These are phyloP conservation scores for Sarcophaga carnaria DNA, from an alignment of 2,888 invertebrate genomes.

Conservation along the genomic window DNA sequence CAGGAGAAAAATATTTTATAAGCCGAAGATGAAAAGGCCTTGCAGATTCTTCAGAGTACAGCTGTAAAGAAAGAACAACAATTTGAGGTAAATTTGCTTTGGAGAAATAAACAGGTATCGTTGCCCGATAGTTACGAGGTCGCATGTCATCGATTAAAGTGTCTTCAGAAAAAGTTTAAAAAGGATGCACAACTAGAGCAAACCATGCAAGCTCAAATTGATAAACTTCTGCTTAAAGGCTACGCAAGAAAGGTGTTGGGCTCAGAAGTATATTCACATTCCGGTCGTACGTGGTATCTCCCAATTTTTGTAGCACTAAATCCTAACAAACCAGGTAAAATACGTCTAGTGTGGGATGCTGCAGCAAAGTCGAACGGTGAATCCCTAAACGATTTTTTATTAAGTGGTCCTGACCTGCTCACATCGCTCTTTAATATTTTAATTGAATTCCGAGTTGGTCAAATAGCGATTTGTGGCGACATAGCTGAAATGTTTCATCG, in stretches of 20 bases:
- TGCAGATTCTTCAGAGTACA: slow-evolving; percentile 47
- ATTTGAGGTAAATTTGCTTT: slow-evolving; percentile 52
- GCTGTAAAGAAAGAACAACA: slow-evolving; percentile 29
- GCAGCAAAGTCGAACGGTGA: slow-evolving; percentile 31
- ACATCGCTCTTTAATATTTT: no score
- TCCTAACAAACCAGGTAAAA: slow-evolving; percentile 41
- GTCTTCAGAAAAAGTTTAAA: slow-evolving; percentile 61
- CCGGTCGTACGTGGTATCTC: slow-evolving; percentile 35
- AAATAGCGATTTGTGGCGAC: slow-evolving; percentile 36
- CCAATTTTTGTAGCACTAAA: slow-evolving; percentile 35
- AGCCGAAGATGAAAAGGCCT: slow-evolving; percentile 56
- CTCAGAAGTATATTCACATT: slow-evolving; percentile 24
- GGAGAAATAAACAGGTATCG: slow-evolving; percentile 40
- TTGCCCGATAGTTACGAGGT: slow-evolving; percentile 54
- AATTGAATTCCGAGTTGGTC: no score
- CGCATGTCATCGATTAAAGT: slow-evolving; percentile 53
- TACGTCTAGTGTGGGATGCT: slow-evolving; percentile 43
- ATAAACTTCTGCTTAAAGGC: slow-evolving; percentile 38
- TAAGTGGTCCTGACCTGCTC: slow-evolving; percentile 28
- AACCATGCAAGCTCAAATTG: slow-evolving; percentile 59
- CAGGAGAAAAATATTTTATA: slow-evolving; percentile 53
- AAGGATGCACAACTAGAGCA: slow-evolving; percentile 37
- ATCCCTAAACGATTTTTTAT: slow-evolving; percentile 37
- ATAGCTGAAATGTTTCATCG: slow-evolving; percentile 53
- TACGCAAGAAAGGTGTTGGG: slow-evolving; percentile 37